Evolutionary conservation across 2,797 vertebrate genomes (phyloP), one percentile per base, ranked within the genome.

Genomic region (Gymnoscopelus braueri): DNA sequence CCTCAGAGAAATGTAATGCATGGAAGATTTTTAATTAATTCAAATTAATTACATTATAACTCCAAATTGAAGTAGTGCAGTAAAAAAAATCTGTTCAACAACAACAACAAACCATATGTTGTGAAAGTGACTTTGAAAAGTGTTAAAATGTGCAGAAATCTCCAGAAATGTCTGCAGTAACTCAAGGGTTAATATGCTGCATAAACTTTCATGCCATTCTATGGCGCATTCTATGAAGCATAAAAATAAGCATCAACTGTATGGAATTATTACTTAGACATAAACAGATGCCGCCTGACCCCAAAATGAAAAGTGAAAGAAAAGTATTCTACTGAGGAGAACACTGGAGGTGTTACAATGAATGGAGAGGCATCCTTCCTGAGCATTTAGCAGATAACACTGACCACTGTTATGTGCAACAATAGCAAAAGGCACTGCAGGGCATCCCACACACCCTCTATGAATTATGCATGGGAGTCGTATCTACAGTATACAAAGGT

Each of bases 401-500:
- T 0, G 62, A 13, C 29, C 44, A 50, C 32, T 15, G 57, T 55
- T 72, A 49, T 29, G 52, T 67, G 35, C 66, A 65, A 63, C 53
- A 64, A 48, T 19, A 13, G 24, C 51, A 39, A 48, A 55, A 39
- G 57, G 57, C 6, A 6, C 14, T 5, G 58, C 8, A 15, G n/a
- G 4, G 8, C 58, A 47, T 60, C 32, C 56, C 44, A 12, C 56
- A 54, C 50, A 51, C 35, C 61, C 61, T 44, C 50, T 48, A 69
- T 83, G 47, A 76, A 76, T 73, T 71, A 76, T 69, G 71, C 72
- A 78, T 76, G 48, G 23, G 52, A 52, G 60, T 56, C 54, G 63
- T 69, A 67, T 63, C 14, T 63, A 64, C n/a, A 44, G 39, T 44
- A 44, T 10, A 58, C 64, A 73, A 72, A 61, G 57, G 26, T 57